Evolutionary conservation across 2,797 vertebrate species (phyloP), one percentile per base, ranked within the genome.

Genomic region (Spea hammondii): DNA sequence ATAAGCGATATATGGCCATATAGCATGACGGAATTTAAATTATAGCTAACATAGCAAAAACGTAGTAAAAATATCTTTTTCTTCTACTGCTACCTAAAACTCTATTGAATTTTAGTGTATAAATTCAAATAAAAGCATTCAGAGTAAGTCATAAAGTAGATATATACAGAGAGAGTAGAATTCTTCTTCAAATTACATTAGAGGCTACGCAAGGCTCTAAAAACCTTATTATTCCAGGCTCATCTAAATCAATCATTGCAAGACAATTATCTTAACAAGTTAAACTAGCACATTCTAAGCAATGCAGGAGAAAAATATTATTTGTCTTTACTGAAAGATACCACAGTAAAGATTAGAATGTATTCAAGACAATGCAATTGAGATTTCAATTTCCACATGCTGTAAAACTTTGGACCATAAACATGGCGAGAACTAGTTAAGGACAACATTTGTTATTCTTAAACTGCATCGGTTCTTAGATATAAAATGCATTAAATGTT

Each of bases 81-180:
- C 76, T 78, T 85, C 79, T 86, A 69, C 85, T 90, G 87, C 88
- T 85, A 85, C 78, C 77, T 81, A 75, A 65, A 76, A 50, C 49
- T 51, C 83, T 85, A 86, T 85, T 91, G 86, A 87, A 88, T 89
- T 87, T 87, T 88, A 84, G 83, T 64, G 78, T 86, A 73, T 83
- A 86, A 90, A 90, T 89, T 88, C 84, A 84, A 90, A 89, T 88
- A 85, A 87, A 90, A 90, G 70, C 0, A 4, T 80, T 76, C 78
- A 89, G 86, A 92, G 89, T 91, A 89, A 89, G 88, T 89, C 85
- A 87, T 90, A 90, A 88, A 86, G 78, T 66, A 72, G 69, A 84
- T 81, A 85, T 46, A 32, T 32, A 32, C 32, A 75, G 79, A 86
- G 82, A 86, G 83, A 87, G 86, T 85, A 86, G 83, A 88, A 88